Conservation (phyloP, 53 echinoderm and acorn worm genomes). For the Holothuria leucospilota region DNA sequence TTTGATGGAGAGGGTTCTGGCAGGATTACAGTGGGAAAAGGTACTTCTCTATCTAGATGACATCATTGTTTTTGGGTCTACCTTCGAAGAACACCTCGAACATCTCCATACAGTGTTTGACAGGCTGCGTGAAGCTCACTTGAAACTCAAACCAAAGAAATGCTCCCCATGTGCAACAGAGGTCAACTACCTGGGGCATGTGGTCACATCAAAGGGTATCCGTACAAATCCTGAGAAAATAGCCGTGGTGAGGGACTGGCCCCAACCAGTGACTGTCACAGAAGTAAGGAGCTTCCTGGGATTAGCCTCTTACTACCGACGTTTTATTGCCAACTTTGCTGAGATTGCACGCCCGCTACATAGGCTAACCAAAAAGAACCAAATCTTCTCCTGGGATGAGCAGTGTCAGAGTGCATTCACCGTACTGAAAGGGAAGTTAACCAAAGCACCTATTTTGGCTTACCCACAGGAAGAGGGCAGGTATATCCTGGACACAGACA, state of each 20-base stretch:
- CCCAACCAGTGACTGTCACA: neutral
- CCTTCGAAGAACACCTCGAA: constrained; percentile 25
- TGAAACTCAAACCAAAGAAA: too few relatives aligned
- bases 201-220: constrained; percentile 23
- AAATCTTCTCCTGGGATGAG: constrained; percentile 25
- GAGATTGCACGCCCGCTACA: constrained; percentile 56
- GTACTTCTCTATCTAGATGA: constrained; percentile 1
- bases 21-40: too few relatives aligned
- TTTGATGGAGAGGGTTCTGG: too few relatives aligned
- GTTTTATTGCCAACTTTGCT: constrained; percentile 48
- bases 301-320: constrained; percentile 58
- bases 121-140: neutral
- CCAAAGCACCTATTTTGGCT: constrained; percentile 46
- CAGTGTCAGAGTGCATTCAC: constrained; percentile 48
- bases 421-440: constrained; percentile 39
- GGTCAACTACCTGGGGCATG: constrained; percentile 44
- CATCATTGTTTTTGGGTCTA: constrained; percentile 10
- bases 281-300: constrained; percentile 61
- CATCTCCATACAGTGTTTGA: neutral
- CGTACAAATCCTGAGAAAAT: neutral
- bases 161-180: too few relatives aligned
- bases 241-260: constrained; percentile 6
- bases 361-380: constrained; percentile 13
- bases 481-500: constrained; percentile 60
- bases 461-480: constrained; percentile 19